Conservation (phyloP, 2,888 invertebrate genomes). For the Acleris sparsana region DNA sequence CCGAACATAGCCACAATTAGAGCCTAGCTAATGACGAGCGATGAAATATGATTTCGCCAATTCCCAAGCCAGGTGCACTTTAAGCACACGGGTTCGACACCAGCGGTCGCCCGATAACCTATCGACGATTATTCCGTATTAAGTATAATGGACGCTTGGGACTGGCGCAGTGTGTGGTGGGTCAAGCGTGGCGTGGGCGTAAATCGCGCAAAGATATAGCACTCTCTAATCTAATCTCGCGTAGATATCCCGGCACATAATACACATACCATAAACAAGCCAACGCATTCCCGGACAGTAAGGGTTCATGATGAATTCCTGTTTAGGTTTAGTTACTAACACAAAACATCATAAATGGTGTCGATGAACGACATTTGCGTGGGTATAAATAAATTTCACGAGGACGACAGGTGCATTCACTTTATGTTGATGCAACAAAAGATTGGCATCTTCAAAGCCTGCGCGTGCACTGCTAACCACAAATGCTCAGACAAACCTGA, state of each 20-base stretch:
- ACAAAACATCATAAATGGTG: neutral
- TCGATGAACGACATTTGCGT: slow-evolving; percentile 24
- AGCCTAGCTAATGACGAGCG: slow-evolving; percentile 58
- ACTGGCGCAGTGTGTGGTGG: slow-evolving; percentile 46
- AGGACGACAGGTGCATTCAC: slow-evolving; percentile 55
- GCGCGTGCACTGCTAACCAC: slow-evolving; percentile 67
- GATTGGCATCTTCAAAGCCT: slow-evolving; percentile 50
- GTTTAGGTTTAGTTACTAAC: neutral
- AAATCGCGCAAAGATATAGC: slow-evolving; percentile 54
- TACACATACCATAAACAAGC: slow-evolving; percentile 55
- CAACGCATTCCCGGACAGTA: slow-evolving; percentile 36
- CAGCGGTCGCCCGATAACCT: slow-evolving; percentile 35
- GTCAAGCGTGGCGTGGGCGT: slow-evolving; percentile 68
- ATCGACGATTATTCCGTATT: slow-evolving; percentile 31
- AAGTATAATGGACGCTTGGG: slow-evolving; percentile 26
- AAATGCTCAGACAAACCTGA: slow-evolving; percentile 45
- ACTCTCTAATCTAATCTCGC: slow-evolving; percentile 60
- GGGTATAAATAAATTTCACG: slow-evolving; percentile 38
- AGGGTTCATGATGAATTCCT: slow-evolving; percentile 13
- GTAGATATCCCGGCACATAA: slow-evolving; percentile 59
- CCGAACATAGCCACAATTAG: slow-evolving; percentile 52
- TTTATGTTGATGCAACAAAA: slow-evolving; percentile 53
- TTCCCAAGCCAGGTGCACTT: slow-evolving; percentile 36
- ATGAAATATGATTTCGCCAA: slow-evolving; percentile 59
- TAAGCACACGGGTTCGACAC: slow-evolving; percentile 16